Percentiles rank a stretch among this genome's conserved stretches.
phyloP scores from a whole-genome alignment of 1,140 invertebrate species.

The Caenorhabditis remanei region DNA sequence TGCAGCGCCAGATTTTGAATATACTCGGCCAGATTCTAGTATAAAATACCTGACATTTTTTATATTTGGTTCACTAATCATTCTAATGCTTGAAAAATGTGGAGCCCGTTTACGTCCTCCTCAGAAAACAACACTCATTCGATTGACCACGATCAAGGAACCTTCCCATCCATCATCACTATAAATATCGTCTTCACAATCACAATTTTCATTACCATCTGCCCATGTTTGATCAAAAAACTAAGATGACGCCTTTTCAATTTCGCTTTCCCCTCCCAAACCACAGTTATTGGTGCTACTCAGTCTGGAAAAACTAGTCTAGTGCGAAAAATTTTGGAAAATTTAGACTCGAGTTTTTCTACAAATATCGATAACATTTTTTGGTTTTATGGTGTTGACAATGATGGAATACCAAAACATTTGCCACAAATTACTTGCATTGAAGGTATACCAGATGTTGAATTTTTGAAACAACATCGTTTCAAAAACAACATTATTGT shows the following conservation, averaged over 20 bases:
- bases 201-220: too few relatives aligned
- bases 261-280: constrained; percentile 4
- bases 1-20: background rate
- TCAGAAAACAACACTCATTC: too few relatives aligned
- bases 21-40: background rate
- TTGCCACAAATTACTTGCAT: background rate
- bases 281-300: background rate
- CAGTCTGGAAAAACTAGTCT: constrained; percentile 7
- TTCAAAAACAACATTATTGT: background rate
- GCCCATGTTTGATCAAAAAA: too few relatives aligned
- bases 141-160: too few relatives aligned
- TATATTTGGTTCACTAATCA: too few relatives aligned
- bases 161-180: too few relatives aligned
- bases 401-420: background rate
- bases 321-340: constrained; percentile 12
- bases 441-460: constrained; percentile 2
- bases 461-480: background rate
- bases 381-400: constrained; percentile 15
- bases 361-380: background rate
- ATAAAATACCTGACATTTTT: too few relatives aligned
- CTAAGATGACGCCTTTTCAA: background rate
- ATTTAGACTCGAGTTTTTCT: background rate
- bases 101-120: background rate
- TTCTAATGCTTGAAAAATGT: too few relatives aligned
- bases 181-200: too few relatives aligned